Base-by-base conservation (phyloP, 1,140 invertebrate species). In the Rhynchophorus ferrugineus region DNA sequence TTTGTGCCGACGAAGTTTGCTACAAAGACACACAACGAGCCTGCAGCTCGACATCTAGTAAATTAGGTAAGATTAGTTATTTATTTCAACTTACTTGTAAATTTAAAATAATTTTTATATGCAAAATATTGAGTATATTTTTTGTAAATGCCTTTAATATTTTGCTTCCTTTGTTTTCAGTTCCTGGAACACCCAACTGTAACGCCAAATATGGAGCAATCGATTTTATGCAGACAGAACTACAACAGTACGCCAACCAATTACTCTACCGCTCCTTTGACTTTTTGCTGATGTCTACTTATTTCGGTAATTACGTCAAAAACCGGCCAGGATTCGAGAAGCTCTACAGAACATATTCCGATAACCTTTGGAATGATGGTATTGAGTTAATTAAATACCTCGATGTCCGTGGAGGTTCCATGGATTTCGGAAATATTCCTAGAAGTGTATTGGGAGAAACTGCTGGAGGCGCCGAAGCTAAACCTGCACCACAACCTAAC, bases 371-470 rank as follows among this genome's bases (percentile, higher is more conserved):
- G 82, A 75, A 82, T 16, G 78, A 85, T 61, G 76, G 78, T 24
- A 82, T 89, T 58, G 77, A 82, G 2, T 60, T 89, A 3, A 83
- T 89, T 54, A 84, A 89, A 62, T 84, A 83, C 66, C 77, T 89
- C 19, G 75, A 80, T 8, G 79, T 80, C 65, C 80, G 88, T 60
- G 87, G 87, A 68, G 76, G 75, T 53, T 61, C 47, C 9, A 73
- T 75, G 71, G 66, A 75, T 61, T 77, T 77, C 44, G 53, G 49
- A 6, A 29, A 21, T 3, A 34, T 61, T 61, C 17, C 43, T 29
- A 21, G 49, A 13, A 34, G 50, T 58, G 20, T 62, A 60, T 45
- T 60, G 63, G 37, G 43, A 47, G n/a, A 52, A 3, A 48, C 60
- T 62, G 36, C 38, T 1, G 38, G n/a, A 3, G 37, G n/a, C 45